Evolutionary conservation across 2,113 vertebrate genomes (phyloP), one percentile per base, ranked within the genome.

Genomic region (Porphyrio hochstetteri): DNA sequence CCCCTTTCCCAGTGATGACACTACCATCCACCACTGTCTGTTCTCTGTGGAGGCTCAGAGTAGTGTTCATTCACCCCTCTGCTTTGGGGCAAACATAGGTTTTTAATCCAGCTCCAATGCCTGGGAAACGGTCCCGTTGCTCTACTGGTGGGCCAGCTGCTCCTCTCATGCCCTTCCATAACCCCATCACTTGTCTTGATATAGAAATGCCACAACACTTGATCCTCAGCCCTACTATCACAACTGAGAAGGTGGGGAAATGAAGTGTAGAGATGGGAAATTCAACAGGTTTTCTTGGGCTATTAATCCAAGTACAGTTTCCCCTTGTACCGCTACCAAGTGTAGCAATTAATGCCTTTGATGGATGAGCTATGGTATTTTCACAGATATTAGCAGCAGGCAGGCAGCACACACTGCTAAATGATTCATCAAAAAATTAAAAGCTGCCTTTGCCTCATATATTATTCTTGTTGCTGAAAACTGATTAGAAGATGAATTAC

Each of bases 381-480:
- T 81, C 64, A 88, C 24, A 94, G 53, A 6, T 82, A 75, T 7
- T 25, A 86, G 46, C 23, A 46, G 59, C 33, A 88, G 46, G 61
- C 11, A 88, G 64, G 64, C 14, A 86, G 33, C 56, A 92, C 16
- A 48, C 27, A 64, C 42, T 48, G 55, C 36, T 80, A 87, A 61
- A 91, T 59, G 11, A 91, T 50, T 74, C 18, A 81, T 63, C 29
- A 88, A 83, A 93, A 90, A 88, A 70, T 52, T 80, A 53, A 78
- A 77, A 86, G 42, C 28, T 92, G 29, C 42, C 75, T 81, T 86
- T 90, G 71, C 40, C 55, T 90, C 60, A 24, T 36, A 11, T n/a
- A 69, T 79, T 59, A 82, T 72, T 57, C 78, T 36, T 86, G 20
- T 29, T 67, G 42, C 79, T 81, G 77, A 82, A 82, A 97, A 82